phyloP scores from a whole-genome alignment of 2,888 invertebrate species.

The Tenthredo livida region DNA sequence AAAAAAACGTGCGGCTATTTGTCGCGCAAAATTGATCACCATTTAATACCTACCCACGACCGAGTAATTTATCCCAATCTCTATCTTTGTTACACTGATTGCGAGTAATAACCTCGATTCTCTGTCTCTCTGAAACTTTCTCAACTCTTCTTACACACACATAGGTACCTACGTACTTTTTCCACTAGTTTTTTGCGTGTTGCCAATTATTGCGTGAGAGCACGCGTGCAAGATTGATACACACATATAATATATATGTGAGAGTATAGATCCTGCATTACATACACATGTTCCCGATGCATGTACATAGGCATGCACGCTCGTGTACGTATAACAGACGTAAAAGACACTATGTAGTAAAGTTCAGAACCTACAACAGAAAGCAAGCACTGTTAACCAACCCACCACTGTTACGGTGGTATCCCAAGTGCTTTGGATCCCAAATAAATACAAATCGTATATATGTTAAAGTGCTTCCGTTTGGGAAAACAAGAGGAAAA shows the following conservation, averaged over 20 bases:
- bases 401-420: slow-evolving; percentile 18
- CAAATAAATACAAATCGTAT: slow-evolving; percentile 51
- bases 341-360: slow-evolving; percentile 12
- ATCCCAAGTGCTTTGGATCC: slow-evolving; percentile 44
- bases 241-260: not conserved
- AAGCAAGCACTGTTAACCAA: slow-evolving; percentile 8
- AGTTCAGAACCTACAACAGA: slow-evolving; percentile 14
- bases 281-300: not conserved
- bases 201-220: not conserved
- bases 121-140: not conserved
- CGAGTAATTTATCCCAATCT: not conserved
- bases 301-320: not conserved
- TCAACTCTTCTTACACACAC: too few species aligned
- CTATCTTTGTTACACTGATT: not conserved
- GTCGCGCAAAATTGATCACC: not conserved
- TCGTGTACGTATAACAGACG: not conserved
- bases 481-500: slow-evolving; percentile 44
- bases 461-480: slow-evolving; percentile 48
- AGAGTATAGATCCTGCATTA: not conserved
- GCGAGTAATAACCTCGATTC: not conserved
- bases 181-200: not conserved
- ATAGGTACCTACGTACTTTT: not conserved
- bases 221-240: not conserved
- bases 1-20: not conserved
- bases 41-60: slow-evolving; percentile 9